Conservation (phyloP, 2,797 vertebrate genomes). For the Selene dorsalis region DNA sequence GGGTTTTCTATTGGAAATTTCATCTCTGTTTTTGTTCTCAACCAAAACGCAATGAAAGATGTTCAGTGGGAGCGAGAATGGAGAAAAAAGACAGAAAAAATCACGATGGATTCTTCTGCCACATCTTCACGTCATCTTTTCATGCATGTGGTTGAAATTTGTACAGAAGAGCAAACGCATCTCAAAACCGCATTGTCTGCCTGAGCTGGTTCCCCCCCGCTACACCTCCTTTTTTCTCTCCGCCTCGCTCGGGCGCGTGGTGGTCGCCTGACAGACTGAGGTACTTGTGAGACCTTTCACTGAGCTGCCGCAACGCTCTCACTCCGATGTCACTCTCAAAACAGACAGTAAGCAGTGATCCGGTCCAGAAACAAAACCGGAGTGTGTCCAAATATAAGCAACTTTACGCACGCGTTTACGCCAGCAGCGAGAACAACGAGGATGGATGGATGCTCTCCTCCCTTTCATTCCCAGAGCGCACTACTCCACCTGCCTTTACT, state of each 20-base stretch:
- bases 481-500: constrained; percentile 48
- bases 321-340: constrained; percentile 40
- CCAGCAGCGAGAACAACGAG: constrained; percentile 53
- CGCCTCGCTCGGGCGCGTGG: constrained; percentile 62
- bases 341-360: constrained; percentile 20
- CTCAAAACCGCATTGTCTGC: constrained; percentile 74
- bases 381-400: constrained; percentile 52
- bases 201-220: constrained; percentile 33
- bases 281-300: constrained; percentile 58
- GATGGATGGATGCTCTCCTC: constrained; percentile 64
- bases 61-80: constrained; percentile 68
- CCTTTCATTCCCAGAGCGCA: constrained; percentile 46
- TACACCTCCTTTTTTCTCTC: constrained; percentile 25
- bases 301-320: constrained; percentile 47
- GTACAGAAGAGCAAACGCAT: constrained; percentile 54
- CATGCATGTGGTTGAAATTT: constrained; percentile 66
- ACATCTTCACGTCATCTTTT: constrained; percentile 60
- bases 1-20: constrained; percentile 99
- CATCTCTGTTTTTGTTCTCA: constrained; percentile 89
- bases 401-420: constrained; percentile 66
- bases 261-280: constrained; percentile 55
- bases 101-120: constrained; percentile 68
- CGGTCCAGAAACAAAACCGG: constrained; percentile 51
- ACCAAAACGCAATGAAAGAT: constrained; percentile 43
- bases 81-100: constrained; percentile 71